Base-by-base conservation (phyloP, 2,797 vertebrate genomes). In the Enteromius thamalakanensis region DNA sequence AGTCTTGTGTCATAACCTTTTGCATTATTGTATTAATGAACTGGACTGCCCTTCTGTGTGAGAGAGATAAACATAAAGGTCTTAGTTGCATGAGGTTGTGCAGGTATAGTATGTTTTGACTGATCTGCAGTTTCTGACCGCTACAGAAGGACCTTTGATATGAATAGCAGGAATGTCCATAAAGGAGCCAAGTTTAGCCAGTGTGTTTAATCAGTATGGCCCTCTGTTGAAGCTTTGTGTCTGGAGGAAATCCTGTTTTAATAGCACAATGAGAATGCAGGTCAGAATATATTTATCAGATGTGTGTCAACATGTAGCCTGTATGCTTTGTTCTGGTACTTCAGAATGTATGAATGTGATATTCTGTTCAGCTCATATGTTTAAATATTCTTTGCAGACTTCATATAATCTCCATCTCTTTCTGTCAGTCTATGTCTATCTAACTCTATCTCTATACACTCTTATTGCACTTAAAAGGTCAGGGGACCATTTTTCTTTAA, bases 211-310 rank as follows among this genome's bases (percentile, higher is more conserved):
- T 93, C 91, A 90, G 76, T 88, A 88, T 90, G 88, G 87, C 89
- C 84, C 83, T 51, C 53, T 83, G 81, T 53, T 84, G 72, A 83
- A 88, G 88, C 92, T 90, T 93, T 93, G 91, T 93, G 93, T 95
- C 92, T 94, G 91, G 86, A 93, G 94, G 93, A 94, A 93, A 94
- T 95, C 94, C 94, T 94, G 93, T 84, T 58, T 23, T 40, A 19
- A 76, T 37, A 19, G 53, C 69, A 80, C 71, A 81, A 69, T 58
- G 55, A 51, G 74, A 62, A 71, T 80, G 58, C 67, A 71, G 65
- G 29, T 79, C 82, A 32, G 29, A 83, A 76, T 78, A 69, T 83
- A 71, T 69, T 70, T 77, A 83, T 70, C 51, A 62, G 37, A 77
- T 83, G 74, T 32, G 60, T 60, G 74, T 68, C 19, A 42, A 82